phyloP scores from a whole-genome alignment of 2,888 invertebrate genomes.

The Callinectes sapidus region DNA sequence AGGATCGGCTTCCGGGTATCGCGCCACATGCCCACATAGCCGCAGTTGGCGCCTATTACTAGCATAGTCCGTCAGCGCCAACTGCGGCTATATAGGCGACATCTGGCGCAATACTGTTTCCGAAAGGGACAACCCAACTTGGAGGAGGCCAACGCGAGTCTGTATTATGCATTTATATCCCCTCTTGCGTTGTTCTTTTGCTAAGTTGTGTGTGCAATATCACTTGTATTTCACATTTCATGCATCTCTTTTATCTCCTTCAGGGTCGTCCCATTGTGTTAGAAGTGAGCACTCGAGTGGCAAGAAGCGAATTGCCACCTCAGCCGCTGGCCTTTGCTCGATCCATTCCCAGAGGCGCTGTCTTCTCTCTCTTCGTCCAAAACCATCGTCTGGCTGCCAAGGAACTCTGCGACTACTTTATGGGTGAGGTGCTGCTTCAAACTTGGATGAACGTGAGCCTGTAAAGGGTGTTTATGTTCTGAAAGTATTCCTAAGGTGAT shows the following conservation, averaged over 20 bases:
- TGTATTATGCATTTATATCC: not conserved
- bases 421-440: not conserved
- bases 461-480: not conserved
- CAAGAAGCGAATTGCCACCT: not conserved
- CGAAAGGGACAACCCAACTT: no score
- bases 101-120: no score
- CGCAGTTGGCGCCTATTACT: no score
- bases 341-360: conserved; percentile 4
- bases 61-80: no score
- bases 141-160: no score
- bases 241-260: not conserved
- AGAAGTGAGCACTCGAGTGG: not conserved
- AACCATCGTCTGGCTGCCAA: conserved; percentile 41
- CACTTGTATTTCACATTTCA: not conserved
- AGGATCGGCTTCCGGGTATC: no score
- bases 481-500: not conserved
- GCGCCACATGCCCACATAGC: no score
- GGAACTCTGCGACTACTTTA: conserved; percentile 40
- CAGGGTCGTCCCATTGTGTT: not conserved
- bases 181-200: not conserved
- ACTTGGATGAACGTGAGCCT: not conserved
- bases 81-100: no score
- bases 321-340: not conserved
- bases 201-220: not conserved
- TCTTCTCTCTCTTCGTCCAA: conserved; percentile 39